Evolutionary conservation across 2,113 vertebrate genomes (phyloP).

Genomic region (Oreochromis spilurus): DNA sequence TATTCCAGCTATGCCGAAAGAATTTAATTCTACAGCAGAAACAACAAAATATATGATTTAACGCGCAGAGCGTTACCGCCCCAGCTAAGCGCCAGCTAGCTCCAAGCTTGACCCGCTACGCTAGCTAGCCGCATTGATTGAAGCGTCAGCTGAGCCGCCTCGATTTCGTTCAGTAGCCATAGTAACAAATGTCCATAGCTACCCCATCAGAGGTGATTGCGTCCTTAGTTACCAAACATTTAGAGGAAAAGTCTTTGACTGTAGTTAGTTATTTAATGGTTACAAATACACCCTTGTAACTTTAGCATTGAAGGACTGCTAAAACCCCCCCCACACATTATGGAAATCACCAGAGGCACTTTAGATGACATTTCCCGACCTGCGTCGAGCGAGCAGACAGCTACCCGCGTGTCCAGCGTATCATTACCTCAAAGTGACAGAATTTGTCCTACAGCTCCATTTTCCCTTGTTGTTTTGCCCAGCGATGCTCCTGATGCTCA

Average conservation of each 20-base stretch:
- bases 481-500: conserved; percentile 60
- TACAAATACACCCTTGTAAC: not conserved
- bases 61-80: not conserved
- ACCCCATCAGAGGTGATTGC: conserved; percentile 51
- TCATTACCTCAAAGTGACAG: conserved; percentile 31
- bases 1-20: not conserved
- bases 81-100: conserved; percentile 37
- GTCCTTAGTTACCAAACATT: conserved; percentile 45
- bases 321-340: not conserved
- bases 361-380: conserved; percentile 79
- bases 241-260: not conserved
- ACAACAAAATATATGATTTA: not conserved
- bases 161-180: conserved; percentile 19
- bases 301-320: not conserved
- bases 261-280: not conserved
- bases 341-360: conserved; percentile 78
- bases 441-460: not conserved
- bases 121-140: conserved; percentile 23
- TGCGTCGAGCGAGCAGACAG: conserved; percentile 62
- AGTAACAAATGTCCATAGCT: conserved; percentile 46
- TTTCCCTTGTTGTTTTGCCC: conserved; percentile 73
- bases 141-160: conserved; percentile 32
- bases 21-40: not conserved
- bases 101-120: conserved; percentile 3
- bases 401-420: conserved; percentile 63